A percentile compares a stretch with the other conserved stretches of the same genome.
phyloP scores from a whole-genome alignment of 2,797 vertebrate genomes.

The Gallinago stenura region DNA sequence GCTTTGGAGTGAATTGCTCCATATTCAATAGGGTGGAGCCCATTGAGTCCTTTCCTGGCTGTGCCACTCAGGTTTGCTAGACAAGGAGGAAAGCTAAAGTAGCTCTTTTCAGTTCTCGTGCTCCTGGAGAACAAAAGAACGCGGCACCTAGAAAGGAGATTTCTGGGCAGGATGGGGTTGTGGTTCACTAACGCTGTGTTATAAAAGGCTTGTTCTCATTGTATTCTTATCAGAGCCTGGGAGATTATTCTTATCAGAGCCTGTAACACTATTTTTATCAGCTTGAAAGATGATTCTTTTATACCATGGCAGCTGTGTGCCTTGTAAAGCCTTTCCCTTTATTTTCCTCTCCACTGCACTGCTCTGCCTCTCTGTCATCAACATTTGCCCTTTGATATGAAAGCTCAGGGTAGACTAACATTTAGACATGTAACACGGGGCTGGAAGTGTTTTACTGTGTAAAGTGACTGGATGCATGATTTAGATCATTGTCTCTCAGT shows the following conservation, averaged over 20 bases:
- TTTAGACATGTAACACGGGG: neutral
- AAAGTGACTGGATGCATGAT: neutral
- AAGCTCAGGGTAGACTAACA: neutral
- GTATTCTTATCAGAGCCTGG: slow-evolving; percentile 53
- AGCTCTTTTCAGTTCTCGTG: neutral
- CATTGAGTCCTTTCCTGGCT: neutral
- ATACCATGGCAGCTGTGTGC: slow-evolving; percentile 12
- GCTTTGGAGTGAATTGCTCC: slow-evolving; percentile 40
- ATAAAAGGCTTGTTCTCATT: slow-evolving; percentile 50
- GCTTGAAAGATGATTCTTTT: slow-evolving; percentile 58
- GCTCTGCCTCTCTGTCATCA: neutral
- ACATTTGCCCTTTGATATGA: neutral
- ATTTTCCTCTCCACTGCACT: neutral
- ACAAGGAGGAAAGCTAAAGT: neutral
- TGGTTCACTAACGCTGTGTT: slow-evolving; percentile 30
- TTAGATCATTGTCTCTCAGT: neutral
- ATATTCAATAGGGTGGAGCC: slow-evolving; percentile 59
- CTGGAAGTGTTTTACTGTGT: neutral
- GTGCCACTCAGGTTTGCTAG: neutral
- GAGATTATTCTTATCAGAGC: slow-evolving; percentile 61
- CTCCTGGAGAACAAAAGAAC: neutral
- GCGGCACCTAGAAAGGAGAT: slow-evolving; percentile 41
- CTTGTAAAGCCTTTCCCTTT: slow-evolving; percentile 11
- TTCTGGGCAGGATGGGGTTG: slow-evolving; percentile 44
- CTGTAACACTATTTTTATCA: slow-evolving; percentile 56